These are phyloP conservation scores for Galeruca laticollis DNA, from an alignment of 2,888 invertebrate species.

Conservation along the genomic window DNA sequence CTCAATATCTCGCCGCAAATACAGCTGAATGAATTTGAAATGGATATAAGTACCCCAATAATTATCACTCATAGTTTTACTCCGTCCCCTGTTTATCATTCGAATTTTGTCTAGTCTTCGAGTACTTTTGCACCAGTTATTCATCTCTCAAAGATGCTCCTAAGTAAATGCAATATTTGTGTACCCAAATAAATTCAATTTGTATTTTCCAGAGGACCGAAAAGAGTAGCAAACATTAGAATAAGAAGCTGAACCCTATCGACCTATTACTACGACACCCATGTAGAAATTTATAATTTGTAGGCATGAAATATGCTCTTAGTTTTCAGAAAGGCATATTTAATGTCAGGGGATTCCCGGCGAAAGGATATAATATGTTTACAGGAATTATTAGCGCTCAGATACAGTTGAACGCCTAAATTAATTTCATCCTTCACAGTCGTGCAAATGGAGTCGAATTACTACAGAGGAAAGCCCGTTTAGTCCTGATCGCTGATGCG, in stretches of 20 bases:
- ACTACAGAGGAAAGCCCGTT: constrained; percentile 12
- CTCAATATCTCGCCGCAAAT: too few species aligned
- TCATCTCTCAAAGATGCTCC: too few species aligned
- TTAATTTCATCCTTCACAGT: constrained; percentile 28
- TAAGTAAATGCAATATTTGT: too few species aligned
- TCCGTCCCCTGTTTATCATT: too few species aligned
- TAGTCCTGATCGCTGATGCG: background rate
- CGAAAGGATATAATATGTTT: constrained; percentile 33
- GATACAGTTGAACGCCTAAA: constrained; percentile 20
- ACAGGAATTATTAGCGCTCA: constrained; percentile 30
- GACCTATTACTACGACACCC: background rate
- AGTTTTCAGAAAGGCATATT: constrained; percentile 18
- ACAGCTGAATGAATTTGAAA: too few species aligned
- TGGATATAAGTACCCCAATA: too few species aligned
- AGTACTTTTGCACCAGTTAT: too few species aligned
- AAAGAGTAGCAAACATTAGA: background rate
- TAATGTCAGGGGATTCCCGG: constrained; percentile 18
- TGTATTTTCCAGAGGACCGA: background rate
- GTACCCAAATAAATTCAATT: too few species aligned
- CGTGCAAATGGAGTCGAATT: constrained; percentile 20
- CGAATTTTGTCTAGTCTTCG: too few species aligned
- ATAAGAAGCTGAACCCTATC: background rate
- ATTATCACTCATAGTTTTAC: too few species aligned
- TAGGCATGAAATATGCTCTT: constrained; percentile 29
- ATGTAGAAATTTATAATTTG: constrained; percentile 25